Evolutionary conservation across 2,113 vertebrate genomes (phyloP), one percentile per base, ranked within the genome.

Genomic region (Pithys albifrons): DNA sequence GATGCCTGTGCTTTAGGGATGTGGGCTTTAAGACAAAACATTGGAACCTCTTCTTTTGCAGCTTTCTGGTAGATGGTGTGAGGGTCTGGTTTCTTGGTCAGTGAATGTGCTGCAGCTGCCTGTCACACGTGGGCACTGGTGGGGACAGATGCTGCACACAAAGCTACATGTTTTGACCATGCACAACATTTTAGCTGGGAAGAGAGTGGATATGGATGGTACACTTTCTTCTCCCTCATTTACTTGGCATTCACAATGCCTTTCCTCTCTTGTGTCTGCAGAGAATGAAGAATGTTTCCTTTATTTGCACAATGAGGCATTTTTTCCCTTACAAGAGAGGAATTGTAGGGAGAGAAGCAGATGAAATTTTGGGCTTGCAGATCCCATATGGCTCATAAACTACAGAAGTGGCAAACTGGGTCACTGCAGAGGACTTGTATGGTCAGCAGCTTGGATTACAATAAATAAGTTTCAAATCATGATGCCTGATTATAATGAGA

Each of bases 251-350:
- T 79, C 27, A 14, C 27, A 65, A 41, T 66, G 80, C 27, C 24
- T 95, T 82, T 91, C 37, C 57, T 95, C 65, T 91, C 0, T 85
- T 2, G 0, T 35, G 41, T 86, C 73, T 94, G n/a, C 61, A 48
- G 62, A 89, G 77, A 85, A 70, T 73, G 76, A 94, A 91, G 74
- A 88, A 59, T 86, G 65, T 88, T 95, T 82, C 35, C 41, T 86
- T 89, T 79, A 65, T 86, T 48, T 91, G 71, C 43, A 83, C 90
- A 89, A 74, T 88, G 69, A 48, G 48, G 48, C 79, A 18, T 90
- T 96, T 92, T 72, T 70, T 24, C 35, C 14, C 27, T 31, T 64
- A 95, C 69, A 96, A 90, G 72, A 92, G 65, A 77, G 69, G 69
- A 84, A 48, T 94, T 95, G 88, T 88, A 76, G 59, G 28, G 31